These are phyloP conservation scores for Trichomalopsis sarcophagae DNA, from an alignment of 1,140 invertebrate genomes.

Conservation along the genomic window DNA sequence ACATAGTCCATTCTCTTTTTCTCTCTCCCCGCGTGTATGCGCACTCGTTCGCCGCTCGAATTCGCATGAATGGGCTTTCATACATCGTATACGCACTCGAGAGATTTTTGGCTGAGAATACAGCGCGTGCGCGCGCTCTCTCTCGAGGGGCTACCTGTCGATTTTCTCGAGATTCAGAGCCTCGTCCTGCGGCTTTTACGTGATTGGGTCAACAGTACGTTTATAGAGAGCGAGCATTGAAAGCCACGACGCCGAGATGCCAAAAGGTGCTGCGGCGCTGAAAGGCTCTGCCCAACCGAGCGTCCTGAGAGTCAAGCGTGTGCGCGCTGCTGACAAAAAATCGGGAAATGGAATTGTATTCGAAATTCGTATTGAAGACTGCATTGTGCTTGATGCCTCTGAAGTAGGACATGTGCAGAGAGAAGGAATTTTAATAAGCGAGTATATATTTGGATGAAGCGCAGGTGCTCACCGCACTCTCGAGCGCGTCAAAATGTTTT, in stretches of 20 bases:
- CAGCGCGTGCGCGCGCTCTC: not conserved
- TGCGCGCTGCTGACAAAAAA: not conserved
- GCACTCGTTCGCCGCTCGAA: slow-evolving; percentile 50
- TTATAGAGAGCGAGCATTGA: not conserved
- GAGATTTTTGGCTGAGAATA: not conserved
- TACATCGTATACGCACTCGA: not conserved
- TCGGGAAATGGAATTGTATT: not conserved
- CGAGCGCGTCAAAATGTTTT: too few species aligned
- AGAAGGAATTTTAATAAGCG: too few species aligned
- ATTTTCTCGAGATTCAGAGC: not conserved
- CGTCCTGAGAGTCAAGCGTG: not conserved
- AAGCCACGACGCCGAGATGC: not conserved
- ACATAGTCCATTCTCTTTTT: slow-evolving; percentile 45
- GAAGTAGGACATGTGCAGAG: too few species aligned
- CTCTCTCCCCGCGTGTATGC: slow-evolving; percentile 35
- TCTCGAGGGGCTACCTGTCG: slow-evolving; percentile 23
- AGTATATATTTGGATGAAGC: too few species aligned
- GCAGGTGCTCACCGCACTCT: too few species aligned
- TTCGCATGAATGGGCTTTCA: slow-evolving; percentile 42
- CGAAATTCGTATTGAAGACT: not conserved
- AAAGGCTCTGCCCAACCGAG: not conserved
- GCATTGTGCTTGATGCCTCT: too few species aligned
- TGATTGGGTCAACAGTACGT: not conserved
- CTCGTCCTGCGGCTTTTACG: not conserved
- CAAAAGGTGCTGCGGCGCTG: not conserved